These are phyloP conservation scores for Hemibagrus wyckioides DNA, from an alignment of 2,113 vertebrate genomes.

Conservation along the genomic window DNA sequence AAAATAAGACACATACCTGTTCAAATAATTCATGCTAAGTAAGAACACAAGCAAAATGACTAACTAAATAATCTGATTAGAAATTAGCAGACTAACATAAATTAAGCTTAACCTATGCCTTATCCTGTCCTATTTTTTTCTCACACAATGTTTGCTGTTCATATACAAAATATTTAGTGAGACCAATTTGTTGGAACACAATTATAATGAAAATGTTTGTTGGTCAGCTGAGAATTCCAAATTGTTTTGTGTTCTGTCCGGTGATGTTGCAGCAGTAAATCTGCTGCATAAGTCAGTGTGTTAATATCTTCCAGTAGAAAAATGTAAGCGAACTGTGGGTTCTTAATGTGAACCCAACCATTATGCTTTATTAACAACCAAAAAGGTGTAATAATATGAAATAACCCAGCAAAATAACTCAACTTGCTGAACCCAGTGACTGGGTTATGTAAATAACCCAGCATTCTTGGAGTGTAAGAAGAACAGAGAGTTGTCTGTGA, in stretches of 20 bases:
- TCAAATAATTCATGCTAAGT: not conserved
- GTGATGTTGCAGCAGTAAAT: not conserved
- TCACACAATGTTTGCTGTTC: not conserved
- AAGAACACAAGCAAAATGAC: not conserved
- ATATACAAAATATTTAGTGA: not conserved
- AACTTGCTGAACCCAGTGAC: not conserved
- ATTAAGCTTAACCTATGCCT: not conserved
- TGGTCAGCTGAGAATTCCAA: not conserved
- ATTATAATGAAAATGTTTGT: not conserved
- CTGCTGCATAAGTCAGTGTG: not conserved
- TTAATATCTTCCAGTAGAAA: not conserved
- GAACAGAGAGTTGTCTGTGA: constrained; percentile 1
- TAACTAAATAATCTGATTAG: not conserved
- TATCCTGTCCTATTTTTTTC: not conserved
- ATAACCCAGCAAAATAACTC: not conserved
- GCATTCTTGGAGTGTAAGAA: not conserved
- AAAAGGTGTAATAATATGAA: not conserved
- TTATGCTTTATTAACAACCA: not conserved
- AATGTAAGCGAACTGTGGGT: not conserved
- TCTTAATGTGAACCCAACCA: not conserved
- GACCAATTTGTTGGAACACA: not conserved
- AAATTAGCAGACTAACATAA: not conserved
- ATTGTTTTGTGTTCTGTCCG: not conserved
- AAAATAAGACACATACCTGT: not conserved
- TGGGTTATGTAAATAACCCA: not conserved